These are phyloP conservation scores for Nanorana parkeri DNA, from an alignment of 2,113 vertebrate genomes.

Conservation along the genomic window DNA sequence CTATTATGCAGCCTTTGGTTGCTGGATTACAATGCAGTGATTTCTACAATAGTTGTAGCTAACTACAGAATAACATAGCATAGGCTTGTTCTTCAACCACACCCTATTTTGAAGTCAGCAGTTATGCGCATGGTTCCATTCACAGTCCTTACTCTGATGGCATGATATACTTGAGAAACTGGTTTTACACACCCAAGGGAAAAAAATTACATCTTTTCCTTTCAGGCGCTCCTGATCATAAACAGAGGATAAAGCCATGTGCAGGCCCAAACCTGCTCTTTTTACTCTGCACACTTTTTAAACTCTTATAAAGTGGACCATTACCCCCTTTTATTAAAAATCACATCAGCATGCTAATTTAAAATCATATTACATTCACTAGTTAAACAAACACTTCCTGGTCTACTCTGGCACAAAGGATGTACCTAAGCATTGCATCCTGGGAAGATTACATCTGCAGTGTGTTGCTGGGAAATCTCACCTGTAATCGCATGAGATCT, in stretches of 20 bases:
- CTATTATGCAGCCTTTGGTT: too few relatives aligned
- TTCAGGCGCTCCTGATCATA: slow-evolving; percentile 62
- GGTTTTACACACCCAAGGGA: slow-evolving; percentile 76
- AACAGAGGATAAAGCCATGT: slow-evolving; percentile 63
- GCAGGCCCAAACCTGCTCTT: slow-evolving; percentile 70
- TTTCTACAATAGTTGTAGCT: background rate
- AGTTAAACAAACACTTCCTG: too few relatives aligned
- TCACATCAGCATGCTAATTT: too few relatives aligned
- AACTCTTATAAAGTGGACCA: slow-evolving; percentile 37
- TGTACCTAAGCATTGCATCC: too few relatives aligned
- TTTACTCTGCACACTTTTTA: slow-evolving; percentile 32
- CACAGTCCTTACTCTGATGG: slow-evolving; percentile 49
- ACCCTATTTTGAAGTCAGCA: slow-evolving; percentile 27
- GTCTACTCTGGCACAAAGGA: too few relatives aligned
- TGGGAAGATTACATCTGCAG: too few relatives aligned
- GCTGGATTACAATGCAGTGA: background rate
- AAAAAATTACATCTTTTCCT: slow-evolving; percentile 70
- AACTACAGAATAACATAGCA: background rate
- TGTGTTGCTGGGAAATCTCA: too few relatives aligned
- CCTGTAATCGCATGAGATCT: too few relatives aligned
- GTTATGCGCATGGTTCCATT: slow-evolving; percentile 36
- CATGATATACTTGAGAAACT: slow-evolving; percentile 69
- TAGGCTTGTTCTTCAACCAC: background rate
- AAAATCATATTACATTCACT: too few relatives aligned
- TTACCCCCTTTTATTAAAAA: too few relatives aligned